phyloP scores from a whole-genome alignment of 2,888 invertebrate genomes.

The Diabrotica balteata region DNA sequence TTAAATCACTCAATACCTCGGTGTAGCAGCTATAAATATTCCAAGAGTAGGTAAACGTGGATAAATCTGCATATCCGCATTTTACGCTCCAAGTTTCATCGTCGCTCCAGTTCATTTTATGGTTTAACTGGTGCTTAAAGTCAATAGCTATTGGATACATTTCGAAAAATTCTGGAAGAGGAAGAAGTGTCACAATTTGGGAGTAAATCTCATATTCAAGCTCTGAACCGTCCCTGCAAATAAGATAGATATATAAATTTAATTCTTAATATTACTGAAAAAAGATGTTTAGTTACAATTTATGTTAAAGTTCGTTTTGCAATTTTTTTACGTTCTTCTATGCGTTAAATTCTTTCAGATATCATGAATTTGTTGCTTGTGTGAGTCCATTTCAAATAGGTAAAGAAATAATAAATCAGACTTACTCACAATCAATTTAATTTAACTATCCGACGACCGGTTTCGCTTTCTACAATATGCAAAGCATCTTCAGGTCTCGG shows the following conservation, averaged over 20 bases:
- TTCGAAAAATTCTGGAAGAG: constrained; percentile 35
- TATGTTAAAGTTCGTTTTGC: too few species aligned
- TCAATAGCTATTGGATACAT: constrained; percentile 58
- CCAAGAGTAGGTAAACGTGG: constrained; percentile 67
- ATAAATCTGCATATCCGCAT: constrained; percentile 61
- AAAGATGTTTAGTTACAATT: too few species aligned
- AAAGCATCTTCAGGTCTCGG: too few species aligned
- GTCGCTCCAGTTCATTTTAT: constrained; percentile 46
- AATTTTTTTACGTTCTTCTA: too few species aligned
- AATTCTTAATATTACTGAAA: too few species aligned
- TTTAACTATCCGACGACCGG: too few species aligned
- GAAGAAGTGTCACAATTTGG: constrained; percentile 61
- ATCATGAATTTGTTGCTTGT: too few species aligned
- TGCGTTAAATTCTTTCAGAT: too few species aligned
- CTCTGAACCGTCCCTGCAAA: constrained; percentile 69
- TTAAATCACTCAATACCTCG: constrained; percentile 60
- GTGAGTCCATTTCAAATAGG: too few species aligned
- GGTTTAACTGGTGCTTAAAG: constrained; percentile 62
- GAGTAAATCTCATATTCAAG: constrained; percentile 73
- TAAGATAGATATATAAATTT: neutral
- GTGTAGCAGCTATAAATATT: constrained; percentile 68
- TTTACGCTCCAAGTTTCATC: constrained; percentile 61
- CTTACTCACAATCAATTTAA: too few species aligned
- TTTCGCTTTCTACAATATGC: too few species aligned
- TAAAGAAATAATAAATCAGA: too few species aligned